These are phyloP conservation scores for Tenebrio molitor DNA, from an alignment of 1,140 invertebrate genomes.

Conservation along the genomic window DNA sequence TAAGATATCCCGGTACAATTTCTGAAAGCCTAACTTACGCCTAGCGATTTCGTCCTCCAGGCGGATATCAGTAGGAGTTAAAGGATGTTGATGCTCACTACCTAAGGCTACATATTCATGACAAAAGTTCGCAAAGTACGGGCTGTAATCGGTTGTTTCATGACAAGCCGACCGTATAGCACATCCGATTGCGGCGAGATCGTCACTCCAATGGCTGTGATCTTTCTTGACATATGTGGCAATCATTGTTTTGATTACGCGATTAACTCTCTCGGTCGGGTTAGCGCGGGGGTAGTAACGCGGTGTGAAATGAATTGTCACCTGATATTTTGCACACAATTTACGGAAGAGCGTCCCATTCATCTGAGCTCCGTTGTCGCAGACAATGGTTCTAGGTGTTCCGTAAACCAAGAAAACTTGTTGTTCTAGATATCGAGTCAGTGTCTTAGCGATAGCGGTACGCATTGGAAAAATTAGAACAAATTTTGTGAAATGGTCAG, in stretches of 20 bases:
- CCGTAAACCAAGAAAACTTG: constrained; percentile 20
- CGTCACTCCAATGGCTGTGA: constrained; percentile 50
- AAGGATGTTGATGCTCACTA: background rate
- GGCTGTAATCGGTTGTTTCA: constrained; percentile 53
- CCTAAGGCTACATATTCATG: constrained; percentile 39
- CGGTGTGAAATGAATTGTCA: constrained; percentile 38
- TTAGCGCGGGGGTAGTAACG: constrained; percentile 42
- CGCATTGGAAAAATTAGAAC: constrained; percentile 8
- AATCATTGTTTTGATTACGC: constrained; percentile 56
- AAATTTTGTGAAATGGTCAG: constrained; percentile 54
- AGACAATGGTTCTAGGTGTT: background rate
- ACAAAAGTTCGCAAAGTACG: constrained; percentile 56
- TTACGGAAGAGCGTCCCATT: background rate
- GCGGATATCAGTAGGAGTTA: too few species aligned
- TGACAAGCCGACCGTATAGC: constrained; percentile 46
- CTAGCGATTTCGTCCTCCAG: background rate
- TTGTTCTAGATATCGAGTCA: background rate
- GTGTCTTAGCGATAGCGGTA: background rate
- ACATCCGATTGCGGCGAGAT: constrained; percentile 46
- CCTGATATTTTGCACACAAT: background rate
- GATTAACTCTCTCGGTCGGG: constrained; percentile 53
- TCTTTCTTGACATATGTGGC: constrained; percentile 46
- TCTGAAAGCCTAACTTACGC: background rate
- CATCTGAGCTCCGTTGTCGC: constrained; percentile 7
- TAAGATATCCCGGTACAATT: background rate